Base-by-base conservation (phyloP, 2,888 invertebrate genomes). In the Sepioteuthis lessoniana region DNA sequence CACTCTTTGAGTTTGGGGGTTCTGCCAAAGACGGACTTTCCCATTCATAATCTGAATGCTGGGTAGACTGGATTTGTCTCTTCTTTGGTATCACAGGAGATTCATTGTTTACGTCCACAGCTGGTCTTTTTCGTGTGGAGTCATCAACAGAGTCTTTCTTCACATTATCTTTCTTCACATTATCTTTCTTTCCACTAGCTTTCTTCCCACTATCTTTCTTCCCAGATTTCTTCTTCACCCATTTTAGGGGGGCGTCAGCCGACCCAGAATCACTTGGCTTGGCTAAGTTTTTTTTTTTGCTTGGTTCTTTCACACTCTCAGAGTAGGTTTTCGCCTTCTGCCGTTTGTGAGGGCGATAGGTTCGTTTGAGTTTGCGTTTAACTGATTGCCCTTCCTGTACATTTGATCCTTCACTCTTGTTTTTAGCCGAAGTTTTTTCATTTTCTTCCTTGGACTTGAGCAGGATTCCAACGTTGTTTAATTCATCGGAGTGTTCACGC, bases 391-490 rank as follows among this genome's bases (percentile, higher is more conserved):
- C n/a, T 76, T 76, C n/a, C 76, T n/a, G 76, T 19, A 13, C 19
- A 76, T 19, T n/a, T 16, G n/a, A 76, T 19, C 16, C n/a, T 16
- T n/a, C n/a, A n/a, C 19, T 76, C 25, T 19, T 19, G n/a, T 2
- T 16, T 19, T 76, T 76, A 76, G n/a, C 76, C 16, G 92, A 47
- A 16, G n/a, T 13, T 13, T 47, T 47, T n/a, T 42, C 38, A 47
- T 46, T 31, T 25, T 92, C 92, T 16, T 92, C 92, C 31, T 92
- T 92, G 47, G 92, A 92, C 31, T 92, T 92, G 4, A 92, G 19
- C n/a, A 92, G 46, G 38, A 92, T 92, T 7, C 92, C 92, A 31
- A 92, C 92, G 28, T 92, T 92, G 31, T 42, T 92, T 16, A 92
- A 46, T 31, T 92, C 92, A 10, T 92, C 92, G 0, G 92, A 92